Evolutionary conservation across 35 echinoderm and acorn worm genomes (phyloP), one percentile per base, ranked within the genome.

Genomic region (Holothuria glaberrima): DNA sequence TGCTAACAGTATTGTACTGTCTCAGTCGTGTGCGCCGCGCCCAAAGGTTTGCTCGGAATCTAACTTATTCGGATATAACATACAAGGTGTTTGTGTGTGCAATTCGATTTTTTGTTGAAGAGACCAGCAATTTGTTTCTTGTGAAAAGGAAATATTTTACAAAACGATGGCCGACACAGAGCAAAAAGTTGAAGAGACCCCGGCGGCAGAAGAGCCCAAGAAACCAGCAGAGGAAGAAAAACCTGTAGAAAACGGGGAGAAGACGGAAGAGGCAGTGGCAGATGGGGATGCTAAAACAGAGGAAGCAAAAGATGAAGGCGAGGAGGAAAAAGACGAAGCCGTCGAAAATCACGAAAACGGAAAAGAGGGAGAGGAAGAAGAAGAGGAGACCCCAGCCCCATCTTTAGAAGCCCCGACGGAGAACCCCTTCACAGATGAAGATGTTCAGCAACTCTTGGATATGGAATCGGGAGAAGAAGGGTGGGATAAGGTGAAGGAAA

Each of bases 371-470:
- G 75, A 87, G 6, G 90, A 63, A 21, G 80, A 83, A 36, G 65
- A 92, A 21, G 86, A 87, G 14, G 86, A 83, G 32, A 68, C 58
- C 58, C 30, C 89, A 31, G 75, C 86, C 31, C 68, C 89, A 6
- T 86, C 64, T 44, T 69, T 95, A 13, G 94, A 95, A 18, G 91
- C 91, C 12, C 94, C 94, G 4, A 92, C 86, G 41, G 94, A 95
- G 66, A 95, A 95, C 79, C 94, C 94, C 38, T 92, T 95, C 31
- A 92, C 91, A 12, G 94, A 95, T 61, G 94, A 95, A 25, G 94
- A 95, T 87, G 83, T 93, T 22, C 89, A 95, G 36, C 91, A 95
- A 22, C 64, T 95, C 50, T 34, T 92, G 28, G 81, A 92, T 54
- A 72, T 95, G 26, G 94, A 95, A 52, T 78, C 94, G 7, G 84